Percentiles rank a stretch among this genome's conserved stretches.
phyloP scores from a whole-genome alignment of 2,888 invertebrate genomes.

The Heliconius charithonia region DNA sequence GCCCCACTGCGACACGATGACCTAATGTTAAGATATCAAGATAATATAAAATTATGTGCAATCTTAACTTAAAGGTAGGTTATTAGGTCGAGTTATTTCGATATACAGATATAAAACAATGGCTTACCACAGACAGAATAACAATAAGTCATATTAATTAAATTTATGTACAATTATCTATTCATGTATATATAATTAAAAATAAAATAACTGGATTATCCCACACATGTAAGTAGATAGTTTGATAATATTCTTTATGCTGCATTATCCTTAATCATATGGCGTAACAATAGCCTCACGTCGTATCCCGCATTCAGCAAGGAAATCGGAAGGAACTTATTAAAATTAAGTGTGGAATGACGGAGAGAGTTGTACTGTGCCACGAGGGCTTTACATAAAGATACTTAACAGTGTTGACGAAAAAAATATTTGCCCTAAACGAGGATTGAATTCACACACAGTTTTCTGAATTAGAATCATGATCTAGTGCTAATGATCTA shows the following conservation, averaged over 20 bases:
- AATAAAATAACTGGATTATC: not conserved
- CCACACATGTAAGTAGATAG: not conserved
- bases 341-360: not conserved
- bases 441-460: too few species aligned
- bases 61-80: conserved; percentile 23
- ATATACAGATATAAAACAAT: conserved; percentile 17
- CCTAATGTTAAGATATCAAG: not conserved
- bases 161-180: conserved; percentile 1
- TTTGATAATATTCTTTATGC: not conserved
- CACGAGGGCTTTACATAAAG: too few species aligned
- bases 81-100: conserved; percentile 31
- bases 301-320: not conserved
- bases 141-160: conserved; percentile 37
- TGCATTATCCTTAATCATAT: not conserved
- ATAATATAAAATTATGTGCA: not conserved
- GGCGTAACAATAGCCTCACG: not conserved
- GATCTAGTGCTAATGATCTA: too few species aligned
- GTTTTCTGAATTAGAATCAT: too few species aligned
- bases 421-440: too few species aligned
- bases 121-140: conserved; percentile 16
- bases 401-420: too few species aligned
- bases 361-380: not conserved
- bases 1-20: not conserved
- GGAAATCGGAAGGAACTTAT: not conserved
- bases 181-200: conserved; percentile 1